These are phyloP conservation scores for Penaeus indicus DNA, from an alignment of 1,140 invertebrate genomes.

Conservation along the genomic window DNA sequence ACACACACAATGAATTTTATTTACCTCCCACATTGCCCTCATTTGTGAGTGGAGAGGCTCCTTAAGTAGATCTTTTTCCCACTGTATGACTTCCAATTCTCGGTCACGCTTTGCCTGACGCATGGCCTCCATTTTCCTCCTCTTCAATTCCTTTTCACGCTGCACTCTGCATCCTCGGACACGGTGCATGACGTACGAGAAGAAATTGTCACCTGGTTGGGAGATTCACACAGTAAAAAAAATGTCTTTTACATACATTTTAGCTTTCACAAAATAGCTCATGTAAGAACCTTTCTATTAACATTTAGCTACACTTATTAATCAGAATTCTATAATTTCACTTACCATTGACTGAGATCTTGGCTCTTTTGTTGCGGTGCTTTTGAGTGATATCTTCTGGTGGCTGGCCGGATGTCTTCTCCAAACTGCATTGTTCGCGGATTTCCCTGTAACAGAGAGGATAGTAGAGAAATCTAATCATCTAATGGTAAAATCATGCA, in stretches of 20 bases:
- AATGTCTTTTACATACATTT: not conserved
- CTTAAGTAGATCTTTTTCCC: slow-evolving; percentile 71
- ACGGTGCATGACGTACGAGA: slow-evolving; percentile 69
- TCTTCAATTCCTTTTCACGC: slow-evolving; percentile 69
- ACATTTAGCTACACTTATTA: not conserved
- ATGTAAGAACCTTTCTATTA: no score
- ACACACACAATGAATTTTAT: not conserved
- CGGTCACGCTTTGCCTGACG: slow-evolving; percentile 69
- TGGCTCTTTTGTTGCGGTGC: slow-evolving; percentile 62
- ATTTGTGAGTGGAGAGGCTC: slow-evolving; percentile 68
- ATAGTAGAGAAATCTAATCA: no score
- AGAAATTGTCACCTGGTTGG: slow-evolving; percentile 63
- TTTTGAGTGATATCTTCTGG: slow-evolving; percentile 60
- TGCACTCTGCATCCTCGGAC: slow-evolving; percentile 69
- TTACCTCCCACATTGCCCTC: slow-evolving; percentile 73
- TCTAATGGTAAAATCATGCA: no score
- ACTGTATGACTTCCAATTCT: slow-evolving; percentile 69
- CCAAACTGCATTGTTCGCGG: slow-evolving; percentile 69
- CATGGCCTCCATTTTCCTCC: slow-evolving; percentile 69
- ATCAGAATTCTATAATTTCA: not conserved
- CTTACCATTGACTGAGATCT: slow-evolving; percentile 61
- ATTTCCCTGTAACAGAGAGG: slow-evolving; percentile 68
- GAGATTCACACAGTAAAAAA: not conserved
- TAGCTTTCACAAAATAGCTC: no score
- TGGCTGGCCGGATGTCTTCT: slow-evolving; percentile 68